These are phyloP conservation scores for Notamacropus eugenii DNA, from an alignment of 2,797 vertebrate genomes.

Conservation along the genomic window DNA sequence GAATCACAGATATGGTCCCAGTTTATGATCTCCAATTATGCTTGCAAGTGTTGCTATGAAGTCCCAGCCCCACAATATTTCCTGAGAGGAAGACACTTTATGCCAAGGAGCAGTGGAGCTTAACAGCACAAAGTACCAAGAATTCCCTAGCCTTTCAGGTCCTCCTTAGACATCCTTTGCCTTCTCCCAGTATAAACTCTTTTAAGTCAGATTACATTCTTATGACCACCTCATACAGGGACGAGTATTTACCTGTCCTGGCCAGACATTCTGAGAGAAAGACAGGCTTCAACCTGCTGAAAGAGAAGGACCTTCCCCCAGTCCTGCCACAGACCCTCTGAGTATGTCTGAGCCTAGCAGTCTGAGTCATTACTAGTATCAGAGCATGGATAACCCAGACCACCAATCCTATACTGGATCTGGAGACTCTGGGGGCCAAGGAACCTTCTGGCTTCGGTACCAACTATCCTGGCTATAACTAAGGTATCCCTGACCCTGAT, in stretches of 20 bases:
- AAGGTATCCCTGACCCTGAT: constrained; percentile 54
- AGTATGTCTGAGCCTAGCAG: not conserved
- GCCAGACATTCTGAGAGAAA: constrained; percentile 64
- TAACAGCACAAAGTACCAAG: constrained; percentile 40
- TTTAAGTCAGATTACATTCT: constrained; percentile 67
- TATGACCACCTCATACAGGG: constrained; percentile 16
- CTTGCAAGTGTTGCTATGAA: constrained; percentile 73
- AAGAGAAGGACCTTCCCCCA: constrained; percentile 50
- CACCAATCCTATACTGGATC: constrained; percentile 62
- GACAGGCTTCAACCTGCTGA: constrained; percentile 60
- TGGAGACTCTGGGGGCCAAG: constrained; percentile 70
- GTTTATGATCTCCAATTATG: constrained; percentile 82
- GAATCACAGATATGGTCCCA: constrained; percentile 73
- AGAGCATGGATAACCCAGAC: constrained; percentile 51
- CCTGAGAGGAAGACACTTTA: constrained; percentile 52
- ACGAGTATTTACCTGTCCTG: constrained; percentile 70
- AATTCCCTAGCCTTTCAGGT: constrained; percentile 66
- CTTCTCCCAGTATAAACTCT: not conserved
- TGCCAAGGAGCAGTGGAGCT: constrained; percentile 68
- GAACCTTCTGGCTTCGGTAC: constrained; percentile 66
- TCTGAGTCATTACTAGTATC: constrained; percentile 54
- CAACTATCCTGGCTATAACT: constrained; percentile 62
- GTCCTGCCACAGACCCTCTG: not conserved
- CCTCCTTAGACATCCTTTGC: not conserved
- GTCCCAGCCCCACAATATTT: constrained; percentile 69